Evolutionary conservation across 1,140 invertebrate genomes (phyloP), one percentile per base, ranked within the genome.

Genomic region (Bicyclus anynana): DNA sequence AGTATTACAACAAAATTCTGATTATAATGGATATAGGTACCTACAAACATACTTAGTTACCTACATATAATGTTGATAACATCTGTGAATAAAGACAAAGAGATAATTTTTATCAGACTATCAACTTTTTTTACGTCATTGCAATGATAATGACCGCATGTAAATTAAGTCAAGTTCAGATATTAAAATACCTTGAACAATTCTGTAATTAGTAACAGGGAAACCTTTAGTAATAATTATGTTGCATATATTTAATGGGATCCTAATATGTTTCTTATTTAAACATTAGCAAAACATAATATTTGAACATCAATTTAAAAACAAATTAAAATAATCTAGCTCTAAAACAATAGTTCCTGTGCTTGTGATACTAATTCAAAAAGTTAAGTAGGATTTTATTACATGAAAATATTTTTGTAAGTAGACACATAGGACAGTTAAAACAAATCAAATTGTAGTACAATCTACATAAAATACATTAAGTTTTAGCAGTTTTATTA

Each of bases 121-220:
- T 75, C 67, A 67, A 61, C 35, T 52, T 54, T 59, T n/a, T 68
- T 74, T 69, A 68, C 67, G 66, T 78, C 72, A 72, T 59, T n/a
- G 44, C 38, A 53, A 46, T 78, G 77, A 77, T 77, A 80, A 69
- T 73, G 68, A 63, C 65, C 55, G 62, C 55, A 64, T 67, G 62
- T 65, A 59, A 77, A 77, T 65, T 40, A 65, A 80, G 74, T 77
- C 79, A 84, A 82, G 81, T 84, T 84, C 81, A 84, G 71, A 68
- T 50, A 10, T 33, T 33, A 49, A 42, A 6, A 61, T 59, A 59
- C 65, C 69, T 72, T 46, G n/a, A 37, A 53, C 16, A 46, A 42
- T 12, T 38, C 37, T 48, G 20, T 20, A 6, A 17, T 10, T 7
- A 38, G 37, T 38, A 13, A 23, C 23, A 23, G 7, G 23, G 23